These are phyloP conservation scores for Rhinichthys osculus DNA, from an alignment of 2,797 vertebrate species.

Conservation along the genomic window DNA sequence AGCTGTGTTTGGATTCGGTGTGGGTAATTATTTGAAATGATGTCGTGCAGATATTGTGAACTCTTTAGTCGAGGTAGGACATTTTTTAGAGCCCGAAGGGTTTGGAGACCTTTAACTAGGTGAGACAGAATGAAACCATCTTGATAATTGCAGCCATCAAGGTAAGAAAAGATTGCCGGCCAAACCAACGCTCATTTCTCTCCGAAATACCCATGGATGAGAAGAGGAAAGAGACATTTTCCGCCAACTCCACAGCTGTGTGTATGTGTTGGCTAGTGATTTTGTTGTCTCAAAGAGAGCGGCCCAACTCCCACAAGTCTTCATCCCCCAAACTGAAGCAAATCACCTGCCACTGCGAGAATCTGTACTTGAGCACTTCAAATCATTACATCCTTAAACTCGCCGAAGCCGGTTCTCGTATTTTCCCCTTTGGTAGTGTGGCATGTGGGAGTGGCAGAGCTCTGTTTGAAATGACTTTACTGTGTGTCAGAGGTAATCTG, in stretches of 20 bases:
- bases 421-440: slow-evolving; percentile 55
- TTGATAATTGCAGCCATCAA: slow-evolving; percentile 61
- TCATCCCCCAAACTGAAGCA: slow-evolving; percentile 34
- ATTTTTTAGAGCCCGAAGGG: slow-evolving; percentile 43
- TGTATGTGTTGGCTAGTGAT: slow-evolving; percentile 21
- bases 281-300: slow-evolving; percentile 39
- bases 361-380: slow-evolving; percentile 31
- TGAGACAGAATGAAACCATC: slow-evolving; percentile 67
- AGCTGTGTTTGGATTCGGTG: slow-evolving; percentile 12
- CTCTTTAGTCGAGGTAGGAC: slow-evolving; percentile 46
- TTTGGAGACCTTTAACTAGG: slow-evolving; percentile 44
- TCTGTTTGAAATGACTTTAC: slow-evolving; percentile 50
- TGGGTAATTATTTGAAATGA: slow-evolving; percentile 57
- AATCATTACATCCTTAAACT: neutral
- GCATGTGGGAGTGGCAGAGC: slow-evolving; percentile 54
- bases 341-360: slow-evolving; percentile 33
- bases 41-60: slow-evolving; percentile 58
- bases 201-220: slow-evolving; percentile 42
- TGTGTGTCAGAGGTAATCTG: slow-evolving; percentile 65
- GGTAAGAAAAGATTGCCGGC: slow-evolving; percentile 51
- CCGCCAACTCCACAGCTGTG: slow-evolving; percentile 64
- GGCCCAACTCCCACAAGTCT: slow-evolving; percentile 5
- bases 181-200: slow-evolving; percentile 55
- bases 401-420: neutral
- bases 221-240: slow-evolving; percentile 40